Evolutionary conservation across 2,888 invertebrate genomes (phyloP).

Genomic region (Coremacera marginata): DNA sequence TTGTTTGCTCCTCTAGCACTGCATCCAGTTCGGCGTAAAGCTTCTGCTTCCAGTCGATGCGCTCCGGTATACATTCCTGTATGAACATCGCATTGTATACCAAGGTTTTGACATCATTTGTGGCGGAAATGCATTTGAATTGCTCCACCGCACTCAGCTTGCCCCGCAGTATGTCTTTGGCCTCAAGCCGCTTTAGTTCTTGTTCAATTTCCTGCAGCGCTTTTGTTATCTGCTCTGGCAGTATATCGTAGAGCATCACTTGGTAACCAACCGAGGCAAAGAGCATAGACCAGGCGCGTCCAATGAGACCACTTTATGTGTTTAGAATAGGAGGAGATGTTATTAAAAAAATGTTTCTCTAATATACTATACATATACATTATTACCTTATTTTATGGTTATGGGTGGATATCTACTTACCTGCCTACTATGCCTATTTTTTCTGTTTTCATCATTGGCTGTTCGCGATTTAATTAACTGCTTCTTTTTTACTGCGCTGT

Average conservation of each 20-base stretch:
- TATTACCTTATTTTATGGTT: background rate
- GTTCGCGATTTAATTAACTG: background rate
- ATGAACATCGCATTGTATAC: constrained; percentile 82
- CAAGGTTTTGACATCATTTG: constrained; percentile 76
- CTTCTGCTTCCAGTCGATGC: constrained; percentile 83
- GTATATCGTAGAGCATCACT: constrained; percentile 89
- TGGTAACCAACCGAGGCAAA: constrained; percentile 93
- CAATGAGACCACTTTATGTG: constrained; percentile 86
- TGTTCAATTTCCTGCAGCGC: constrained; percentile 81
- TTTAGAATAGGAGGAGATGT: background rate
- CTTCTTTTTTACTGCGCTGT: background rate
- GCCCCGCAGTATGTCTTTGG: constrained; percentile 81
- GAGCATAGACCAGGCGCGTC: constrained; percentile 96
- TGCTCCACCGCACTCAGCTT: constrained; percentile 80
- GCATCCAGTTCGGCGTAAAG: constrained; percentile 84
- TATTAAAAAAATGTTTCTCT: background rate
- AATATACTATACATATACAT: background rate
- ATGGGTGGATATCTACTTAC: constrained; percentile 67
- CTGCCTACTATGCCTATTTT: constrained; percentile 84
- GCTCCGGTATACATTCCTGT: constrained; percentile 96
- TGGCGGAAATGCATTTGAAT: constrained; percentile 81
- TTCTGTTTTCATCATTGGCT: constrained; percentile 70
- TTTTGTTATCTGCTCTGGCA: constrained; percentile 78
- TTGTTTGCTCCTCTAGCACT: constrained; percentile 79
- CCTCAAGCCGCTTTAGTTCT: constrained; percentile 80